phyloP scores from a whole-genome alignment of 2,113 vertebrate species.

The Erythrolamprus reginae region DNA sequence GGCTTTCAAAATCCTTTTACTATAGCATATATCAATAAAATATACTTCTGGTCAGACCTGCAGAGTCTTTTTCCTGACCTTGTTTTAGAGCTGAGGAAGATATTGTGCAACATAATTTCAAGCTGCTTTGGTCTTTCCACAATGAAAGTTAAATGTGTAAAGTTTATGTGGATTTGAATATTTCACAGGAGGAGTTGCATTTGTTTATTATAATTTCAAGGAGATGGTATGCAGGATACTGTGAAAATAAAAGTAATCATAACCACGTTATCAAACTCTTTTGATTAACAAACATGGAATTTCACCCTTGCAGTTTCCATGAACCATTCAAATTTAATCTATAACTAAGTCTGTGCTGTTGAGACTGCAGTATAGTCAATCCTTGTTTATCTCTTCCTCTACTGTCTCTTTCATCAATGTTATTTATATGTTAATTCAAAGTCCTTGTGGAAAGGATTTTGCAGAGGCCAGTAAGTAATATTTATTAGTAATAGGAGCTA shows the following conservation, averaged over 20 bases:
- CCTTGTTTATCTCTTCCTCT: not conserved
- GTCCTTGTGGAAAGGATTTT: not conserved
- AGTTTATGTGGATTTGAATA: not conserved
- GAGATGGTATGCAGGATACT: not conserved
- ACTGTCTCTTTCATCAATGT: not conserved
- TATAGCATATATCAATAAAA: not conserved
- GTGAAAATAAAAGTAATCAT: not conserved
- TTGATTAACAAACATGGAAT: not conserved
- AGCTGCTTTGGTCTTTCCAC: not conserved
- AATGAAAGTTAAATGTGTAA: not conserved
- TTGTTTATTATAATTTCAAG: not conserved
- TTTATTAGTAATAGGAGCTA: not conserved
- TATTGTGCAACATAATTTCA: not conserved
- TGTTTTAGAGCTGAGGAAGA: not conserved
- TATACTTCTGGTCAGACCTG: not conserved
- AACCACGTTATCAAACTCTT: not conserved
- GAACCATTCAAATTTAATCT: not conserved
- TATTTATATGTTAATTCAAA: not conserved
- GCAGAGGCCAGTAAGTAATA: not conserved
- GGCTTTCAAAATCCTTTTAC: not conserved
- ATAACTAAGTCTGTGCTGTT: not conserved
- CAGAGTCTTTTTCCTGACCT: not conserved
- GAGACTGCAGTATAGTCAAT: not conserved
- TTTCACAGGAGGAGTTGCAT: not conserved
- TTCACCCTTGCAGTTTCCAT: not conserved